phyloP scores from a whole-genome alignment of 2,797 vertebrate species.

The Lutjanus campechanus region DNA sequence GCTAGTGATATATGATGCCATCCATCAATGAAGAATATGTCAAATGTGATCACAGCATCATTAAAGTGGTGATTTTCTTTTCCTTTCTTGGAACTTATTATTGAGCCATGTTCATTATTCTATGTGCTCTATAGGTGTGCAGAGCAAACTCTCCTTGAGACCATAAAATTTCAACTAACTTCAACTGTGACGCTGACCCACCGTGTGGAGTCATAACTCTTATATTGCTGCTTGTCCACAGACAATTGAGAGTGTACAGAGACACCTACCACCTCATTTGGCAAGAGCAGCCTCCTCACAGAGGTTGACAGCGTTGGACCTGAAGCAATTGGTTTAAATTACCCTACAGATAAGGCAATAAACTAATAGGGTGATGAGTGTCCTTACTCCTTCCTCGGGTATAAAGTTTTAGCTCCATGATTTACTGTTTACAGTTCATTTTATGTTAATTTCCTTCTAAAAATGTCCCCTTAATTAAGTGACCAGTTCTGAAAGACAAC shows the following conservation, averaged over 20 bases:
- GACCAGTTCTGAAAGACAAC: conserved; percentile 38
- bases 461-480: conserved; percentile 54
- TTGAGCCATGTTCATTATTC: conserved; percentile 27
- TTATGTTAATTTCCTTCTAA: conserved; percentile 49
- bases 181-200: conserved; percentile 29
- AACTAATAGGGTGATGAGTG: conserved; percentile 59
- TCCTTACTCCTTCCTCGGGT: conserved; percentile 37
- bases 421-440: conserved; percentile 60
- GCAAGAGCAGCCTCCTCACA: conserved; percentile 44
- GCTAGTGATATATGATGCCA: not conserved
- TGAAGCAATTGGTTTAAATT: conserved; percentile 67
- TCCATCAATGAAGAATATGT: conserved; percentile 17
- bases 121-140: conserved; percentile 25
- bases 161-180: conserved; percentile 48
- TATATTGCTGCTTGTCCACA: conserved; percentile 44
- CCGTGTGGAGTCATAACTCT: conserved; percentile 55
- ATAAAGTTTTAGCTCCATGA: conserved; percentile 54
- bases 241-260: conserved; percentile 45
- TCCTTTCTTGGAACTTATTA: conserved; percentile 6
- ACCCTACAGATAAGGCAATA: conserved; percentile 56
- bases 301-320: conserved; percentile 40
- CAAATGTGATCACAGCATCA: conserved; percentile 8
- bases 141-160: conserved; percentile 28
- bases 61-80: not conserved
- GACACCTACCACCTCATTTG: conserved; percentile 56